A percentile compares a stretch with the other conserved stretches of the same genome.
phyloP scores from a whole-genome alignment of 2,888 invertebrate genomes.

The Caenorhabditis sp. region DNA sequence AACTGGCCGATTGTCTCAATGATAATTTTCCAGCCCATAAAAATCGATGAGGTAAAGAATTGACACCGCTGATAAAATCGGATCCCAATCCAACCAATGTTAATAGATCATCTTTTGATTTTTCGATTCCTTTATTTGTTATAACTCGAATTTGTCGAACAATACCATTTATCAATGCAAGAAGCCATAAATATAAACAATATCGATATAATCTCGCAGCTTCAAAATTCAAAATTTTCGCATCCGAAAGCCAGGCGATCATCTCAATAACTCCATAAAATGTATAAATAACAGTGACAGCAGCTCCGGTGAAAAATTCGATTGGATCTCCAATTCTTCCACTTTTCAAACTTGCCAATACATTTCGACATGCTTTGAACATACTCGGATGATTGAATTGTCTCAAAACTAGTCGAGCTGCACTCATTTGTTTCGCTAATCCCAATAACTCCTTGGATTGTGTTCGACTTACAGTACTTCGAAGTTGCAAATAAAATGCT shows the following conservation, averaged over 20 bases:
- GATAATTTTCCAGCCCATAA: conserved; percentile 63
- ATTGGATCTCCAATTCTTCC: conserved; percentile 32
- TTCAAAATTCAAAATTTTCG: conserved; percentile 54
- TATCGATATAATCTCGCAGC: conserved; percentile 53
- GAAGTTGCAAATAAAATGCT: conserved; percentile 50
- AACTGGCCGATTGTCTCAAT: conserved; percentile 48
- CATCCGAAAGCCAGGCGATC: conserved; percentile 61
- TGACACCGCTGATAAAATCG: conserved; percentile 60
- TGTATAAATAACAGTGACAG: conserved; percentile 61
- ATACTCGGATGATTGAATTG: conserved; percentile 63
- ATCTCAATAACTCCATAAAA: conserved; percentile 61
- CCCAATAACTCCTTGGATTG: conserved; percentile 41
- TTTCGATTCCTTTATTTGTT: conserved; percentile 37
- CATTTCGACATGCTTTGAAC: conserved; percentile 51
- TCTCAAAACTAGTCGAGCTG: conserved; percentile 51
- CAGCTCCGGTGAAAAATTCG: conserved; percentile 34
- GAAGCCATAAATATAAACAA: conserved; percentile 61
- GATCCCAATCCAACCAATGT: conserved; percentile 50
- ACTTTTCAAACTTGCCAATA: conserved; percentile 21
- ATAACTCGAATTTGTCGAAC: conserved; percentile 41
- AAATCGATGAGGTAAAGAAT: conserved; percentile 55
- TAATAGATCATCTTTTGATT: conserved; percentile 48
- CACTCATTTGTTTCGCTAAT: conserved; percentile 57
- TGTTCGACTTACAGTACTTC: conserved; percentile 25
- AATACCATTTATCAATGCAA: conserved; percentile 55